A percentile compares a stretch with the other conserved stretches of the same genome.
Conservation (phyloP, 2,888 invertebrate species). For the Callosobruchus maculatus region DNA sequence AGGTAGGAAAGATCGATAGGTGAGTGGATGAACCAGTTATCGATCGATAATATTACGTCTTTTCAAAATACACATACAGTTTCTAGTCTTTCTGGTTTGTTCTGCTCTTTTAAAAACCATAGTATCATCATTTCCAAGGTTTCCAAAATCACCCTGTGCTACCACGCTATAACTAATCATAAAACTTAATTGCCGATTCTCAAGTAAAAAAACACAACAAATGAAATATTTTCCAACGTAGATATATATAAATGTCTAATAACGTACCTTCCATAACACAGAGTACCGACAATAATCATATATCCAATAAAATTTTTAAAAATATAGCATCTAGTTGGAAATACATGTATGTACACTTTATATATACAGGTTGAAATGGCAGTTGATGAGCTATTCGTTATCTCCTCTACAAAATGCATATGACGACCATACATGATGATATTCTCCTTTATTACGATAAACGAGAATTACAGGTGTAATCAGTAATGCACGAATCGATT, state of each 20-base stretch:
- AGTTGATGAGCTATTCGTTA: constrained; percentile 15
- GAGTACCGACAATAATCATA: neutral
- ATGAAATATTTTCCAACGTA: neutral
- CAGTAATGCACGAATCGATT: neutral
- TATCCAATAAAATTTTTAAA: constrained; percentile 6
- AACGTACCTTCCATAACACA: neutral
- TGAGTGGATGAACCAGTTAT: too few species aligned
- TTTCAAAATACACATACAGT: too few species aligned
- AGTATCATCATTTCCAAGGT: too few species aligned
- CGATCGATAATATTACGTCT: too few species aligned
- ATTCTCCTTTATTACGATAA: neutral
- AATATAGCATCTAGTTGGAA: constrained; percentile 7
- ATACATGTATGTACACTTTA: constrained; percentile 14
- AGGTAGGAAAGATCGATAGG: too few species aligned
- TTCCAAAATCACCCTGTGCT: neutral
- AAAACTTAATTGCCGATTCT: neutral
- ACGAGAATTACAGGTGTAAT: neutral
- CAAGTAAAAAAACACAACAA: neutral
- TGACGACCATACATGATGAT: constrained; percentile 5
- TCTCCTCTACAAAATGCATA: constrained; percentile 8
- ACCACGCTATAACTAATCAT: neutral
- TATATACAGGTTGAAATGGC: constrained; percentile 11
- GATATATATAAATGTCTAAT: neutral
- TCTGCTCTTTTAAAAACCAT: too few species aligned
- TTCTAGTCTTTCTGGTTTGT: too few species aligned